Conservation (phyloP, 2,113 vertebrate species). For the Atlantisia rogersi region DNA sequence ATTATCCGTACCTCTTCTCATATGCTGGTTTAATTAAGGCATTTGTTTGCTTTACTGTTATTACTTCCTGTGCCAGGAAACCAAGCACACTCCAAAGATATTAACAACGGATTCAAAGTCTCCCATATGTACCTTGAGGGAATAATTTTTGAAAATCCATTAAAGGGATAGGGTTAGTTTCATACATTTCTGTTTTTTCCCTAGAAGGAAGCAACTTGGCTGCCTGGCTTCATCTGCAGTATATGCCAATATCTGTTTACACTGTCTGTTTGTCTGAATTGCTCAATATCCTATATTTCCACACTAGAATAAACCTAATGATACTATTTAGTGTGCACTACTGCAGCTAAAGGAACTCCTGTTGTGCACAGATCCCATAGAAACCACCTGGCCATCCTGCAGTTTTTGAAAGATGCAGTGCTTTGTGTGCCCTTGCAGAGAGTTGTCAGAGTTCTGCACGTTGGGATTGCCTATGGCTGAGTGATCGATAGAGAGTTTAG, state of each 20-base stretch:
- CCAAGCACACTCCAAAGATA: neutral
- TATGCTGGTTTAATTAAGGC: slow-evolving; percentile 1
- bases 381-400: neutral
- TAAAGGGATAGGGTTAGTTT: neutral
- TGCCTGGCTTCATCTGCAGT: neutral
- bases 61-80: slow-evolving; percentile 60
- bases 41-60: slow-evolving; percentile 40
- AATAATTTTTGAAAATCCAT: neutral
- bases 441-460: fast-evolving
- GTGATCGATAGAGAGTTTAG: neutral
- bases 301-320: neutral
- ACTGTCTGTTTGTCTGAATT: slow-evolving; percentile 14
- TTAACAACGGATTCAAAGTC: slow-evolving; percentile 19
- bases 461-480: neutral
- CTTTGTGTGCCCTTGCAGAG: fast-evolving
- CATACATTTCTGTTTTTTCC: slow-evolving; percentile 6
- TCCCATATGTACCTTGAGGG: neutral
- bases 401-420: neutral
- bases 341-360: neutral
- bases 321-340: neutral
- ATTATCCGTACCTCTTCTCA: neutral
- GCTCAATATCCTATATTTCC: slow-evolving; percentile 17
- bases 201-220: neutral
- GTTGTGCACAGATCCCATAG: neutral
- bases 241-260: neutral